Evolutionary conservation across 1,140 invertebrate species (phyloP).

Genomic region (Matsumurasca onukii): DNA sequence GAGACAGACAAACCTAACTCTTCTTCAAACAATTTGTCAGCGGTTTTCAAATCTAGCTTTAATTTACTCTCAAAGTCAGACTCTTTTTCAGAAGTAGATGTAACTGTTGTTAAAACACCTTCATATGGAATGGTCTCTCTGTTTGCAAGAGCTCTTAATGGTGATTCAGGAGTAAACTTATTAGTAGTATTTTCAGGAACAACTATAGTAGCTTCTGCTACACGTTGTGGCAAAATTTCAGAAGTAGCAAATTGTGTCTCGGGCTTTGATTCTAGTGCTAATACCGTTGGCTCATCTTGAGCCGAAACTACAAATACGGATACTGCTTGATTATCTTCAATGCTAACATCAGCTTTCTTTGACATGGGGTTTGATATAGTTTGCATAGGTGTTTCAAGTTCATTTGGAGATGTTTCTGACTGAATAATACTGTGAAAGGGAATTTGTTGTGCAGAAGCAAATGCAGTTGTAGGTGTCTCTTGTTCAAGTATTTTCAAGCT

Average conservation of each 20-base stretch:
- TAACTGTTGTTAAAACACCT: constrained; percentile 35
- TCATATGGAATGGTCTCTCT: constrained; percentile 38
- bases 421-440: constrained; percentile 46
- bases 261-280: constrained; percentile 31
- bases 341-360: constrained; percentile 39
- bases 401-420: constrained; percentile 41
- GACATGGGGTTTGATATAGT: constrained; percentile 34
- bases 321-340: constrained; percentile 41
- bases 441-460: constrained; percentile 47
- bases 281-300: constrained; percentile 35
- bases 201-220: constrained; percentile 52
- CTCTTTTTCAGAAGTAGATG: constrained; percentile 45
- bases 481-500: constrained; percentile 43
- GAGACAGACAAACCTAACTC: constrained; percentile 50
- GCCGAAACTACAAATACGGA: constrained; percentile 41
- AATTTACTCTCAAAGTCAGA: constrained; percentile 48
- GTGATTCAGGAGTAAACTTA: constrained; percentile 28
- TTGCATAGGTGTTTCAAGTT: constrained; percentile 40
- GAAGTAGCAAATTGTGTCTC: constrained; percentile 46
- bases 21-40: constrained; percentile 49
- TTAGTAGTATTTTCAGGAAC: constrained; percentile 33
- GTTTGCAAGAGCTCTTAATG: constrained; percentile 30
- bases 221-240: constrained; percentile 51
- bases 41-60: constrained; percentile 45
- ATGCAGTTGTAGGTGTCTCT: constrained; percentile 37